Percentiles rank a stretch among this genome's conserved stretches.
Conservation (phyloP, 2,113 vertebrate species). For the Rhabdornis inornatus region DNA sequence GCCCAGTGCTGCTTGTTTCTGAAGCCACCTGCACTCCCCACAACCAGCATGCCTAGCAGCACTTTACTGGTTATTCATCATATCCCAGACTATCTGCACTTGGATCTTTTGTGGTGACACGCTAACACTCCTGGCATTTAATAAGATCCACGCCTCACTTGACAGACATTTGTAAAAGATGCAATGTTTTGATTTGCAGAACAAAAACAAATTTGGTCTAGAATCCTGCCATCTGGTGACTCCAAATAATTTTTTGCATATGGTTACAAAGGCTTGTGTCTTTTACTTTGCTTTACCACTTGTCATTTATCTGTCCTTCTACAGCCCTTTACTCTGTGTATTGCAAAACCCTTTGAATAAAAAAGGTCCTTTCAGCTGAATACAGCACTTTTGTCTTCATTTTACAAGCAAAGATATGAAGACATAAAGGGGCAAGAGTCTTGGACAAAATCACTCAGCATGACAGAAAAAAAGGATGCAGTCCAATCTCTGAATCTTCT, state of each 20-base stretch:
- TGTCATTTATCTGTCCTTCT: background rate
- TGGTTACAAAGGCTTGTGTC: background rate
- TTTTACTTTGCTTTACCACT: background rate
- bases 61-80: background rate
- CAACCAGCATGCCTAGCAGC: accelerated
- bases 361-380: background rate
- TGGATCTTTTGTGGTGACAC: background rate
- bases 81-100: background rate
- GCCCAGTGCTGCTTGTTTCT: background rate
- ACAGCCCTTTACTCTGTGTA: background rate
- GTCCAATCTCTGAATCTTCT: background rate
- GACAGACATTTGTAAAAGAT: background rate
- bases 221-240: constrained; percentile 34
- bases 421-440: background rate
- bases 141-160: background rate
- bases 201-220: constrained; percentile 15
- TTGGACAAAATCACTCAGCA: background rate
- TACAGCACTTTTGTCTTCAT: background rate
- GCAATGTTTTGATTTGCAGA: background rate
- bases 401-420: background rate
- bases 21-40: background rate
- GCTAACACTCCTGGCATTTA: background rate
- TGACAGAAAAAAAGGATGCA: background rate
- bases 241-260: constrained; percentile 10
- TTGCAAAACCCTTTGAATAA: background rate